Conservation (phyloP, 1,140 invertebrate genomes). For the Leptoteleia sp. region DNA sequence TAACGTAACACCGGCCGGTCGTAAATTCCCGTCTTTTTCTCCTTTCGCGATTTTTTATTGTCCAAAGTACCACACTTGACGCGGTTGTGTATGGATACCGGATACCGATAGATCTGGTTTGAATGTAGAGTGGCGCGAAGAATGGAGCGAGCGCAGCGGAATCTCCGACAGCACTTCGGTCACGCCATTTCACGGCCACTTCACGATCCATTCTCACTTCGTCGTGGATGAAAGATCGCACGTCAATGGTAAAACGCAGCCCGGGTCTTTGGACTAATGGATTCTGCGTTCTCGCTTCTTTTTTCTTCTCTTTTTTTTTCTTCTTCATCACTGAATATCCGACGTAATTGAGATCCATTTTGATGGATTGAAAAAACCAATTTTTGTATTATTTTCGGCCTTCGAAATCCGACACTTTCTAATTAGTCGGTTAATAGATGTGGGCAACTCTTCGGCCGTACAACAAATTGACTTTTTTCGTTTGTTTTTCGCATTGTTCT, state of each 20-base stretch:
- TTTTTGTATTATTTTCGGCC: constrained; percentile 19
- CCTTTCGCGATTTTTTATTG: constrained; percentile 63
- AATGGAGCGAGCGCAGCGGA: constrained; percentile 60
- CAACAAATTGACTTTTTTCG: too few species aligned
- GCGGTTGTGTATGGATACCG: constrained; percentile 65
- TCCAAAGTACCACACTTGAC: constrained; percentile 60
- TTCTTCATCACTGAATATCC: constrained; percentile 29
- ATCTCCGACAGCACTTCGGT: constrained; percentile 67
- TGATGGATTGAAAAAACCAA: constrained; percentile 44
- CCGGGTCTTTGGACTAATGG: constrained; percentile 67
- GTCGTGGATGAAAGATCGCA: constrained; percentile 68
- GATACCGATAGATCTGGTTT: constrained; percentile 66
- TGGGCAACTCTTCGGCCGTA: too few species aligned
- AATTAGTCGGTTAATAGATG: neutral
- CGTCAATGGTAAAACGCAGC: constrained; percentile 66
- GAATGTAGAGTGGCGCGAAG: constrained; percentile 67
- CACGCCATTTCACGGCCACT: constrained; percentile 66
- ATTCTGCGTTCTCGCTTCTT: constrained; percentile 60
- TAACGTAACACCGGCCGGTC: constrained; percentile 55
- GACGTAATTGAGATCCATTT: constrained; percentile 59
- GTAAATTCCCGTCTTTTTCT: constrained; percentile 61
- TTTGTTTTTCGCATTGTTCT: too few species aligned
- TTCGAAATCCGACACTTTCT: neutral
- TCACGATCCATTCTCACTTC: constrained; percentile 68
- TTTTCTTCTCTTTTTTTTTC: constrained; percentile 49